phyloP scores from a whole-genome alignment of 1,140 invertebrate species.

The Nautilus pompilius region DNA sequence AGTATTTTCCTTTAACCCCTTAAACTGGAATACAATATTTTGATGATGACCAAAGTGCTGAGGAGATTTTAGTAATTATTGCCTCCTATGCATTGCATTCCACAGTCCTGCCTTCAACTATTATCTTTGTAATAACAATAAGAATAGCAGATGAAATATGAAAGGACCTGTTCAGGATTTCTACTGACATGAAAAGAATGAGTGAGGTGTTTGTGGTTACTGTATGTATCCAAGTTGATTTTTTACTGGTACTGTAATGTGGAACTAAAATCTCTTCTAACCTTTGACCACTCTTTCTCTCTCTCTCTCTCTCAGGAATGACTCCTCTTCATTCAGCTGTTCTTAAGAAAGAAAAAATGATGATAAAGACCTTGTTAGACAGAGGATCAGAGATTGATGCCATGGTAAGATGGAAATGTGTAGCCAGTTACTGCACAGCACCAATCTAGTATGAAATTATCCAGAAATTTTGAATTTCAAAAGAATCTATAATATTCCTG shows the following conservation, averaged over 20 bases:
- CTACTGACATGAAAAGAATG: neutral
- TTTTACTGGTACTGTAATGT: neutral
- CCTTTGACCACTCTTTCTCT: neutral
- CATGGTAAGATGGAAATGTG: slow-evolving; percentile 27
- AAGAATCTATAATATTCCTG: neutral
- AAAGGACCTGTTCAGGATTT: neutral
- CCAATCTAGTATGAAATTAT: too few relatives aligned
- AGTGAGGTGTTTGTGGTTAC: neutral
- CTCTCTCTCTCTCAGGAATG: slow-evolving; percentile 23
- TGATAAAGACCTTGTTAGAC: slow-evolving; percentile 21
- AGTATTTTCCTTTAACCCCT: too few relatives aligned
- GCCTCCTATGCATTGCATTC: too few relatives aligned
- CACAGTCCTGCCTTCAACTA: too few relatives aligned
- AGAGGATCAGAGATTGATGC: slow-evolving; percentile 27
- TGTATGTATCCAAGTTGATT: neutral
- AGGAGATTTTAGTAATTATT: too few relatives aligned
- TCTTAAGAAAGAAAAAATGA: slow-evolving; percentile 21
- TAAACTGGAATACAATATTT: too few relatives aligned
- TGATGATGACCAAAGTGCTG: too few relatives aligned
- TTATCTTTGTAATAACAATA: too few relatives aligned
- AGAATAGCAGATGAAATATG: too few relatives aligned
- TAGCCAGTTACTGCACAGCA: neutral
- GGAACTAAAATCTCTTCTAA: neutral
- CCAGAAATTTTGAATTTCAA: neutral
- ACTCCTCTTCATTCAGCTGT: slow-evolving; percentile 43